phyloP scores from a whole-genome alignment of 2,888 invertebrate species.

The Drosophila suboccidentalis region DNA sequence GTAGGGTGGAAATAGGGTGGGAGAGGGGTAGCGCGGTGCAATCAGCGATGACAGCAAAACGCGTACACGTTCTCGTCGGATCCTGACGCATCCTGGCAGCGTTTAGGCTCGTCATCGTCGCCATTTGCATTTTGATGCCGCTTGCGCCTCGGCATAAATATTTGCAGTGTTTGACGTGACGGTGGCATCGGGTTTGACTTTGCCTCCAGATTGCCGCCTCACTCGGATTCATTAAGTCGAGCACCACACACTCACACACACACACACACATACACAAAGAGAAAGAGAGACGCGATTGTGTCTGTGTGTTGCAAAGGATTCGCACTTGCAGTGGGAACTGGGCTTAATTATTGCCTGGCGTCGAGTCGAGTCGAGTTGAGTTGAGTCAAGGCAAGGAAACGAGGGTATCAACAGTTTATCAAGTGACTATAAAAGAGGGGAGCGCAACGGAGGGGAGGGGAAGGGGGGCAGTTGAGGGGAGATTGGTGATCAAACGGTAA shows the following conservation, averaged over 20 bases:
- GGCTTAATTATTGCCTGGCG: conserved; percentile 73
- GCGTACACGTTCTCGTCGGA: conserved; percentile 16
- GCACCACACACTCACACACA: conserved; percentile 38
- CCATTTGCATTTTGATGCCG: conserved; percentile 79
- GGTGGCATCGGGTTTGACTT: conserved; percentile 50
- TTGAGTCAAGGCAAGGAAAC: neutral
- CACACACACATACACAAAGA: conserved; percentile 11
- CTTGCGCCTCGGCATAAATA: conserved; percentile 71
- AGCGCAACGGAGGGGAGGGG: too few species aligned
- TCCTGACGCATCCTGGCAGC: conserved; percentile 39
- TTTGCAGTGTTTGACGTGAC: conserved; percentile 79
- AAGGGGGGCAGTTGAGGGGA: too few species aligned
- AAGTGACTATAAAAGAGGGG: conserved; percentile 41
- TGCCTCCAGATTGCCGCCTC: conserved; percentile 36
- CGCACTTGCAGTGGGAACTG: conserved; percentile 47
- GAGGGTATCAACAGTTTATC: conserved; percentile 62
- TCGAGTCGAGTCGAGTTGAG: conserved; percentile 10
- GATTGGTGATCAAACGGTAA: conserved; percentile 69
- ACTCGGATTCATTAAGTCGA: conserved; percentile 76
- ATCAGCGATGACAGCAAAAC: conserved; percentile 25
- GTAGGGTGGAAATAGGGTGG: neutral
- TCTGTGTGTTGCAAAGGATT: conserved; percentile 40
- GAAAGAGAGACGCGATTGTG: neutral
- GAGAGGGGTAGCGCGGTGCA: conserved; percentile 6
- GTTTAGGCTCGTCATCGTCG: conserved; percentile 60